A percentile compares a stretch with the other conserved stretches of the same genome.
phyloP scores from a whole-genome alignment of 2,113 vertebrate genomes.

The Gavia stellata region DNA sequence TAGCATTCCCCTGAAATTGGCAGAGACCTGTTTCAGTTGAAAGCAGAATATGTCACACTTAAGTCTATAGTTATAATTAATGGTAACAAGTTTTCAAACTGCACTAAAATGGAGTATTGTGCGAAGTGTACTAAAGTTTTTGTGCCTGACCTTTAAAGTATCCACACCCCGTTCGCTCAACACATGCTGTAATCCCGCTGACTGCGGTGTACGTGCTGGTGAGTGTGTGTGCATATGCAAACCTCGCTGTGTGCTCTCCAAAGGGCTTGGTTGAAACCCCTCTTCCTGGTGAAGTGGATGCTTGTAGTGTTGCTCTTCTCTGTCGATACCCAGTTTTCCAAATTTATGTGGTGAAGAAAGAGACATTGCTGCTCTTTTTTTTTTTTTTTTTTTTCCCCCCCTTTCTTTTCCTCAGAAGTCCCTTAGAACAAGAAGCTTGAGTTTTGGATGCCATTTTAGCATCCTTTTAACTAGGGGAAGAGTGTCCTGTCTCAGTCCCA shows the following conservation, averaged over 20 bases:
- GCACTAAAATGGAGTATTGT: not conserved
- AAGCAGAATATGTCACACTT: not conserved
- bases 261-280: not conserved
- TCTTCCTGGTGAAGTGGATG: not conserved
- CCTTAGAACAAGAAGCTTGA: not conserved
- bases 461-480: not conserved
- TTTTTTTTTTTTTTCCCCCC: not conserved
- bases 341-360: not conserved
- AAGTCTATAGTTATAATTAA: not conserved
- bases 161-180: not conserved
- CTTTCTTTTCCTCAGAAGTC: not conserved
- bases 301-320: not conserved
- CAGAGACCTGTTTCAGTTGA: not conserved
- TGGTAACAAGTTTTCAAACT: not conserved
- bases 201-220: not conserved
- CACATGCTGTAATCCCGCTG: not conserved
- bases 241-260: not conserved
- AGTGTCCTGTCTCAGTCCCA: not conserved
- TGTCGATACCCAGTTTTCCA: not conserved
- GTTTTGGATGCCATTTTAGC: not conserved
- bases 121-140: not conserved
- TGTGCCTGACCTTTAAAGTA: not conserved
- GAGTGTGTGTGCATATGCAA: not conserved
- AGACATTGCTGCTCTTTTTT: not conserved
- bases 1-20: not conserved